Base-by-base conservation (phyloP, 2,797 vertebrate species). In the Acrossocheilus fasciatus region DNA sequence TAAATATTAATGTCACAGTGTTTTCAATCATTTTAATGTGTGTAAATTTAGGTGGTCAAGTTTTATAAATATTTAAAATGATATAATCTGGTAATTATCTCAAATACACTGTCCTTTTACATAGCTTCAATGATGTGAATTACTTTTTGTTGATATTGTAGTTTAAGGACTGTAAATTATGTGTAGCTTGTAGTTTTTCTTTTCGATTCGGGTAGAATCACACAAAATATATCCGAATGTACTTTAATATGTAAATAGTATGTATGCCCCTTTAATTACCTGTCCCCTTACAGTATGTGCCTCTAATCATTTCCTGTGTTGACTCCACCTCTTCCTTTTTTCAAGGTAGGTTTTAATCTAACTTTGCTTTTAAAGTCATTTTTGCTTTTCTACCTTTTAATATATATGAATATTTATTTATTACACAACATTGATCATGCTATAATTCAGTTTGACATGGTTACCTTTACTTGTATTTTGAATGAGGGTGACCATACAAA, bases 281-380 rank as follows among this genome's bases (percentile, higher is more conserved):
- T 1, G 9, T 20, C n/a, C 43, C 47, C 8, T 30, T 11, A 43
- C 20, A 73, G 23, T 1, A 9, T 47, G 12, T 41, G 2, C 15
- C 17, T 75, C 17, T 36, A 23, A 76, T 76, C 47, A 54, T 50
- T 81, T 81, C 62, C 62, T 68, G 62, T 68, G 62, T 68, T 36
- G 18, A 66, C 41, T 80, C 59, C 59, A 1, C 62, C 78, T 81
- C 59, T 81, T 47, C n/a, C 45, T 2, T 10, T 34, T 74, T 34
- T 18, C 45, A 26, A 75, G 45, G 45, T 34, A 3, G 2, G 45
- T 50, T 26, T 50, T 34, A 6, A 20, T 34, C 45, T 1, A 75
- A 26, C 73, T 23, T 47, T 81, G 0, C 5, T 43, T 66, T 20
- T 14, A 18, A 30, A 80, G 14, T 66, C 4, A 4, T 15, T 50